Base-by-base conservation (phyloP, 2,113 vertebrate genomes). In the Athene noctua region DNA sequence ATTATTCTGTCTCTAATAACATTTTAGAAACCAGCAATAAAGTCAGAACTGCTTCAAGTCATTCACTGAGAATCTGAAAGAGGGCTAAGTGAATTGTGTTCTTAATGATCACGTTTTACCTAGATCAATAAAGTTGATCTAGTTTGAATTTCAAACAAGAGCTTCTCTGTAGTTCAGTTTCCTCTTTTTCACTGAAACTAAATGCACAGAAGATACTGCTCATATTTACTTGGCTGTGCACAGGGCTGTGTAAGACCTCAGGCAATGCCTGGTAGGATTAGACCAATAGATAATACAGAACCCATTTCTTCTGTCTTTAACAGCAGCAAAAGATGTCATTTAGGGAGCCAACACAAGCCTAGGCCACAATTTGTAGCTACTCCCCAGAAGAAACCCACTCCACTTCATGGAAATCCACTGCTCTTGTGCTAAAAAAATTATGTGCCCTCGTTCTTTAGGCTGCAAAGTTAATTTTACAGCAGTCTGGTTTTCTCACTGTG, bases 1-100 rank as follows among this genome's bases (percentile, higher is more conserved):
- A 61, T 91, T 74, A 73, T 59, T 70, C 25, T 59, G 9, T 38
- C 44, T 61, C 36, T 54, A 91, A 29, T 38, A 77, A 30, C 2
- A 91, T 85, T 86, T 82, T 38, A 68, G 58, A 93, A 85, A 90
- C 15, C 27, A 93, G 38, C 36, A 90, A 86, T 91, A 77, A 92
- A 92, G 29, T 72, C 70, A 90, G 46, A 93, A 86, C 9, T 1
- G 1, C 44, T 77, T 85, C 29, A 30, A 78, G 63, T 44, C 27
- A 70, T 63, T 81, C 68, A 61, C 26, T 59, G 36, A 70, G n/a
- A 86, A 89, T 85, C 1, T 77, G 42, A 80, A 86, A 86, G 27
- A 80, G 3, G 17, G 34, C 26, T 75, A 81, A 95, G 46, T 77
- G n/a, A 88, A 80, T 26, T 44, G 15, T 78, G 27, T 7, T 92